phyloP scores from a whole-genome alignment of 2,797 vertebrate species.

The Numenius phaeopus region DNA sequence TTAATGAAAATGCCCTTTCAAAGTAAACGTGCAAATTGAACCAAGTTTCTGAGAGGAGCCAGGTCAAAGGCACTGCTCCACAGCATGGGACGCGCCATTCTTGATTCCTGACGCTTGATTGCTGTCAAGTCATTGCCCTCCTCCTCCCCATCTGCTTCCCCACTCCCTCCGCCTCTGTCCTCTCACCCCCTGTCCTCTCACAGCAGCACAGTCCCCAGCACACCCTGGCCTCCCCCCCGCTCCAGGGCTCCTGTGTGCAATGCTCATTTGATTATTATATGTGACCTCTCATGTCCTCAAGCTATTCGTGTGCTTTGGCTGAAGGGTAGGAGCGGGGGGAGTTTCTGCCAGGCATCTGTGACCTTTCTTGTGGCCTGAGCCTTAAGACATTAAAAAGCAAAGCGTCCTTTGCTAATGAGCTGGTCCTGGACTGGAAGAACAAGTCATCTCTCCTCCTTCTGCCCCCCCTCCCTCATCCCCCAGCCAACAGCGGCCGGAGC shows the following conservation, averaged over 20 bases:
- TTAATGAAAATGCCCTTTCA: not conserved
- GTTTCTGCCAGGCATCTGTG: not conserved
- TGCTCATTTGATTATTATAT: not conserved
- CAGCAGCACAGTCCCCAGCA: not conserved
- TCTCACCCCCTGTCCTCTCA: not conserved
- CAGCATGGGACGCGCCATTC: not conserved
- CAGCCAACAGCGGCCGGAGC: not conserved
- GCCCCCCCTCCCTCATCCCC: not conserved
- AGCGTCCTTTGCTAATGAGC: not conserved
- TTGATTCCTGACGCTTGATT: not conserved
- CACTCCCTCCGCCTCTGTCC: not conserved
- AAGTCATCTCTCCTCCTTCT: not conserved
- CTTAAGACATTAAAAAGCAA: not conserved
- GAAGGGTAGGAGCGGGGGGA: not conserved
- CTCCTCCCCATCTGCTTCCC: not conserved
- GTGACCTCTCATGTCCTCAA: not conserved
- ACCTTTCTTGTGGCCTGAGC: not conserved
- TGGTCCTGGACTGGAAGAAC: not conserved
- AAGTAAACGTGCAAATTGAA: not conserved
- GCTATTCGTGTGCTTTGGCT: not conserved
- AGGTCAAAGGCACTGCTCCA: not conserved
- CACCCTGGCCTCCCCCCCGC: not conserved
- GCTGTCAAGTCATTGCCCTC: not conserved
- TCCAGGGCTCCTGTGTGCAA: not conserved
- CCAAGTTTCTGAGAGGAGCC: not conserved